Conservation (phyloP, 2,888 invertebrate genomes). For the Oscheius sp. region DNA sequence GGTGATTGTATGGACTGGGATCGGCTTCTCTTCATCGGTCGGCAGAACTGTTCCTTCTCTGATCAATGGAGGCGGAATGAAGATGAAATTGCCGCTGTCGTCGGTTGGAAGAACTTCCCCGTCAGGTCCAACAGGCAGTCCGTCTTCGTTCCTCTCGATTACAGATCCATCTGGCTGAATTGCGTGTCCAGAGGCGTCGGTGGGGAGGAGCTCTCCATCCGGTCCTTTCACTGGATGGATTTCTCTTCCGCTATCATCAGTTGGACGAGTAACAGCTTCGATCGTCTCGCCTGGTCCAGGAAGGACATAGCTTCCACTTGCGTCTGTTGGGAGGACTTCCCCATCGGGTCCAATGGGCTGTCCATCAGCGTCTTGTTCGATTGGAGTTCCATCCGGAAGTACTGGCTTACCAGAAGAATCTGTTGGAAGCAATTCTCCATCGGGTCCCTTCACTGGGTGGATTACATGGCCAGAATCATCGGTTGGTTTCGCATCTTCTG, state of each 20-base stretch:
- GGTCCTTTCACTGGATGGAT: too few relatives aligned
- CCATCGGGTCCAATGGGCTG: conserved; percentile 42
- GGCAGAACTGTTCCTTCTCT: too few relatives aligned
- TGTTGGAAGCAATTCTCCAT: background rate
- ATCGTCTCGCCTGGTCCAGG: conserved; percentile 38
- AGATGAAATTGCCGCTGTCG: conserved; percentile 35
- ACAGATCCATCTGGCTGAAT: conserved; percentile 28
- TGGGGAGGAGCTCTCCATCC: conserved; percentile 51
- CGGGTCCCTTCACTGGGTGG: conserved; percentile 20
- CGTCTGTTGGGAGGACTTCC: conserved; percentile 27
- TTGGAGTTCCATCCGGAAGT: conserved; percentile 38
- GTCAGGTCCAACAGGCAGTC: conserved; percentile 40
- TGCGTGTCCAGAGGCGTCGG: conserved; percentile 31
- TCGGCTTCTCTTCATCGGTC: conserved; percentile 32
- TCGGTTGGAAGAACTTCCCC: conserved; percentile 48
- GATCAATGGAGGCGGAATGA: conserved; percentile 25
- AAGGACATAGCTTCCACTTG: conserved; percentile 26
- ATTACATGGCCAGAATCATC: conserved; percentile 27
- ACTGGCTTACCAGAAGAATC: conserved; percentile 10
- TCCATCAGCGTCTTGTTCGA: conserved; percentile 43
- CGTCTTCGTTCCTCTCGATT: conserved; percentile 40
- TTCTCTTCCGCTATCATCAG: too few relatives aligned
- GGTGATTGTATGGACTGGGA: conserved; percentile 34
- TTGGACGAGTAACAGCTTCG: conserved; percentile 20
- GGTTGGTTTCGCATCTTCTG: conserved; percentile 27